These are phyloP conservation scores for Hyphantria cunea DNA, from an alignment of 1,140 invertebrate species.

Conservation along the genomic window DNA sequence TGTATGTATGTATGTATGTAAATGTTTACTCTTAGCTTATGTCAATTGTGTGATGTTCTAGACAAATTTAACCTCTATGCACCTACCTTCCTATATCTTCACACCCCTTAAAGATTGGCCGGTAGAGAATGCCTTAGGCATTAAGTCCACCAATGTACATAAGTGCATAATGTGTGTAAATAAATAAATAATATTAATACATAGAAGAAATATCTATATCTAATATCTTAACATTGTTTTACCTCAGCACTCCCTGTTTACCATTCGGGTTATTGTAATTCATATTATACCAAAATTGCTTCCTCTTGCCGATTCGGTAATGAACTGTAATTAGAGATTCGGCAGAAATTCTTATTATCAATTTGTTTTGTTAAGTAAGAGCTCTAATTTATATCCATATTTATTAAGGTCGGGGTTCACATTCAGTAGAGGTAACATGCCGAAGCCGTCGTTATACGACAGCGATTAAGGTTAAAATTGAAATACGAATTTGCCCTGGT, in stretches of 20 bases:
- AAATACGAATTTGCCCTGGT: constrained; percentile 40
- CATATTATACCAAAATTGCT: constrained; percentile 10
- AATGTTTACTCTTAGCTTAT: too few relatives aligned
- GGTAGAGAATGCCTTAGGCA: too few relatives aligned
- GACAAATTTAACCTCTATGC: too few relatives aligned
- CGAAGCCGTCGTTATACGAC: constrained; percentile 43
- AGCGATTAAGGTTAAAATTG: constrained; percentile 48
- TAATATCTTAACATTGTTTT: too few relatives aligned
- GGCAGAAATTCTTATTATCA: constrained; percentile 39
- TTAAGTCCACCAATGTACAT: too few relatives aligned
- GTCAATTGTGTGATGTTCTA: too few relatives aligned
- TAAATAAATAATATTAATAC: too few relatives aligned
- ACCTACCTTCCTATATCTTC: too few relatives aligned
- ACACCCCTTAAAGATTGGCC: too few relatives aligned
- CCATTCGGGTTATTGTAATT: not conserved
- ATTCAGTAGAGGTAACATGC: constrained; percentile 31
- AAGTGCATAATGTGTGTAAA: too few relatives aligned
- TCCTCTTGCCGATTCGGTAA: constrained; percentile 29
- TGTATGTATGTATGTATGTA: too few relatives aligned
- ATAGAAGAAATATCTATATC: too few relatives aligned
- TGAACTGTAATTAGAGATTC: constrained; percentile 36
- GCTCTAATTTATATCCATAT: constrained; percentile 55
- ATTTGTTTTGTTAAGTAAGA: constrained; percentile 47
- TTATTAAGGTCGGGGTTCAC: constrained; percentile 43
- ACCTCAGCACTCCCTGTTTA: not conserved